Evolutionary conservation across 1,140 invertebrate species (phyloP), one percentile per base, ranked within the genome.

Genomic region (Drosophila insularis): DNA sequence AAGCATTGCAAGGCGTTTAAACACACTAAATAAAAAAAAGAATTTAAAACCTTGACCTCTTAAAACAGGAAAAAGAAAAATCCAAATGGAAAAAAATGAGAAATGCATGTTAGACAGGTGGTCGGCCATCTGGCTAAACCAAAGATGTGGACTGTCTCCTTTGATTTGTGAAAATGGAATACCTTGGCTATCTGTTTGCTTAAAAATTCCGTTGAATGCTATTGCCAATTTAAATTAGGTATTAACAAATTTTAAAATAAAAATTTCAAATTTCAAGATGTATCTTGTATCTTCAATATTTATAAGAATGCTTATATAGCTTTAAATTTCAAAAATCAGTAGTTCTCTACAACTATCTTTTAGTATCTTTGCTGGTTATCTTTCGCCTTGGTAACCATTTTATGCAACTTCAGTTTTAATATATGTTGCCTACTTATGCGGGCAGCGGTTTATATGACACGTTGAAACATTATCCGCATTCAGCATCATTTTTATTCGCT

Each of bases 161-260:
- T 21, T 17, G 6, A 19, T 4, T 19, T 19, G 43, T 21, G 2
- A 19, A 17, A 8, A 19, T 8, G 17, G 5, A 21, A 50, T 50
- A 10, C 54, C 66, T 74, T 6, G 23, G 58, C 74, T 74, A 81
- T 78, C 74, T 78, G 64, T 81, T 72, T 65, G 14, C 21, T 11
- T 43, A 27, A 21, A 4, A 35, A 7, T 35, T 58, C 14, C 5
- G 55, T 8, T 1, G 56, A 31, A 17, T 59, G 43, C 14, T 7
- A 19, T 50, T 21, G 17, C 1, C 10, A 21, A 21, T 50, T 50
- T 50, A 4, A 50, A 50, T 4, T 10, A 10, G 23, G 4, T 27
- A 4, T 27, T 27, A 27, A 27, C 23, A 27, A 27, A 27, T 4
- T 27, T 27, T 5, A 27, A 6, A 27, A 27, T 27, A 5, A 27